These are phyloP conservation scores for Chromobotia macracanthus DNA, from an alignment of 2,797 vertebrate genomes.

Conservation along the genomic window DNA sequence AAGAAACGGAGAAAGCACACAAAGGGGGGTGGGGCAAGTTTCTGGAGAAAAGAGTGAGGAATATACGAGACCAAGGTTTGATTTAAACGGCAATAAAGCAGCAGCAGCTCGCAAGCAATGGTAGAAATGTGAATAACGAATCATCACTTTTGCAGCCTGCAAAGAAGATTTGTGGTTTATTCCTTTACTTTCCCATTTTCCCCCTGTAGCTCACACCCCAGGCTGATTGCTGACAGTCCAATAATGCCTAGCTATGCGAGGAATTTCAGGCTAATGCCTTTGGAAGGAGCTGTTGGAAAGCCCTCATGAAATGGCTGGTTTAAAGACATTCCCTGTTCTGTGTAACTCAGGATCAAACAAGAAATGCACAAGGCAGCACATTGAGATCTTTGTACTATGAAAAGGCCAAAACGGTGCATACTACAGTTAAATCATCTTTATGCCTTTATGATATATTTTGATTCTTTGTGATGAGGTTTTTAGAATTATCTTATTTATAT, in stretches of 20 bases:
- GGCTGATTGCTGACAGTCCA: constrained; percentile 81
- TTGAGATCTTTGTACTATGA: not conserved
- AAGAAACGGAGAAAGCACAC: constrained; percentile 29
- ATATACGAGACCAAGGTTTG: constrained; percentile 72
- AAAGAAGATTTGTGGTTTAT: constrained; percentile 67
- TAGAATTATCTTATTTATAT: not conserved
- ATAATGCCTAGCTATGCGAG: constrained; percentile 81
- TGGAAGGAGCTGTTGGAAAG: constrained; percentile 63
- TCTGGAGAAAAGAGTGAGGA: constrained; percentile 50
- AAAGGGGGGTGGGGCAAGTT: constrained; percentile 44
- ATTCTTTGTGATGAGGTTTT: not conserved
- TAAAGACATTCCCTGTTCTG: not conserved
- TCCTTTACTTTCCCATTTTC: constrained; percentile 66
- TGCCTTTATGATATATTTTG: not conserved
- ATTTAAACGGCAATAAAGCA: constrained; percentile 79
- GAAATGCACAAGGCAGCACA: not conserved
- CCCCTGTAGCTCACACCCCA: constrained; percentile 69
- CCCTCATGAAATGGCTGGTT: constrained; percentile 60
- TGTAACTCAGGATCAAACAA: not conserved
- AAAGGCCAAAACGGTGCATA: not conserved
- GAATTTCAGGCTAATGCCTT: constrained; percentile 78
- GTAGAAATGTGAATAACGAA: constrained; percentile 77
- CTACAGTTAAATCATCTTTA: not conserved
- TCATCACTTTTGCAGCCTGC: constrained; percentile 62
- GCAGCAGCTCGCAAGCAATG: constrained; percentile 62